These are phyloP conservation scores for Coccyzus lansbergi DNA, from an alignment of 2,797 vertebrate genomes.

Conservation along the genomic window DNA sequence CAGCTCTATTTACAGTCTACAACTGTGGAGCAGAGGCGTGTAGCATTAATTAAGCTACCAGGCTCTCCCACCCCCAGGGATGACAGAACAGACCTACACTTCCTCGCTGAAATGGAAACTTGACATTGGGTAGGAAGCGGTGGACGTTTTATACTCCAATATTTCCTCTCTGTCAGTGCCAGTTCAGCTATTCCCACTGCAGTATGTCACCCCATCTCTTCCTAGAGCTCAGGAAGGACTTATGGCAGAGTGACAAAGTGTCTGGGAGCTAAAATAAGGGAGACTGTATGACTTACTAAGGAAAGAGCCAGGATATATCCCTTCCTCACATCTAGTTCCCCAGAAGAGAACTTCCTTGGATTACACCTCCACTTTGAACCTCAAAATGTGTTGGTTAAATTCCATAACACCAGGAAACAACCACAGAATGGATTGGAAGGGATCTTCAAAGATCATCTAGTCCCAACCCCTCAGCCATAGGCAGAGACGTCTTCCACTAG, in stretches of 20 bases:
- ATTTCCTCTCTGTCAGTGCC: background rate
- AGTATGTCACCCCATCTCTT: background rate
- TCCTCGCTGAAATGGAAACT: slow-evolving; percentile 64
- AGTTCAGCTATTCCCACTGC: background rate
- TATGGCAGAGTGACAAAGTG: background rate
- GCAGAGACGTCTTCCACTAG: background rate
- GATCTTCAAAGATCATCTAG: background rate
- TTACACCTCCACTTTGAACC: background rate
- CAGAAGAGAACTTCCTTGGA: background rate
- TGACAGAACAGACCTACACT: slow-evolving; percentile 46
- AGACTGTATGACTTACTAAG: background rate
- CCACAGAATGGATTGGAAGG: background rate
- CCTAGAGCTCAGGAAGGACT: background rate
- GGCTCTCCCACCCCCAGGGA: slow-evolving; percentile 40
- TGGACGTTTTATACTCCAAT: background rate
- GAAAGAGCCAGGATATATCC: background rate
- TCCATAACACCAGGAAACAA: background rate
- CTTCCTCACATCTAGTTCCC: background rate
- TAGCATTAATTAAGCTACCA: slow-evolving; percentile 29
- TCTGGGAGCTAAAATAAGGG: background rate
- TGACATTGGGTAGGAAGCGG: background rate
- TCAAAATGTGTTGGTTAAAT: background rate
- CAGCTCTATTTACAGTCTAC: slow-evolving; percentile 65
- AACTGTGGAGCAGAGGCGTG: slow-evolving; percentile 40
- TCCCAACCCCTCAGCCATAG: accelerated